phyloP scores from a whole-genome alignment of 2,113 vertebrate species.

The Psittacula cyanocephala region DNA sequence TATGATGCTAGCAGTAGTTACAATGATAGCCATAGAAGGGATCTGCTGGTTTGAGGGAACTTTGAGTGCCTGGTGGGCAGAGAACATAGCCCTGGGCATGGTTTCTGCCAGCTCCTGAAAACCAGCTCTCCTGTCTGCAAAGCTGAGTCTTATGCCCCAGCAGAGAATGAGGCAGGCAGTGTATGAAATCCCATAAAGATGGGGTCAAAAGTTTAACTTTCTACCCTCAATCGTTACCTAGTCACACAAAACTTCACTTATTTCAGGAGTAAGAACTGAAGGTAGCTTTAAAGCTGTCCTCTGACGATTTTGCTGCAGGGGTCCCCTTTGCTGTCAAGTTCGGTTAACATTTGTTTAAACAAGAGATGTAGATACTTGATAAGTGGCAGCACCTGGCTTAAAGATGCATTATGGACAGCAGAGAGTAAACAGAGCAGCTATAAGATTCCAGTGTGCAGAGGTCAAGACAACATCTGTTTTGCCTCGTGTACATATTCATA shows the following conservation, averaged over 20 bases:
- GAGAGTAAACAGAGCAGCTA: constrained; percentile 31
- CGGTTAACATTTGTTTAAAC: constrained; percentile 43
- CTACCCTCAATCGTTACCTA: constrained; percentile 36
- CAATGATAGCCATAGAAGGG: background rate
- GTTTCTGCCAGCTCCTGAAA: background rate
- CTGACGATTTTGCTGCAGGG: constrained; percentile 54
- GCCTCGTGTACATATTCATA: constrained; percentile 35
- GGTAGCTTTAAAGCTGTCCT: constrained; percentile 36
- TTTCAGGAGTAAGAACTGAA: constrained; percentile 46
- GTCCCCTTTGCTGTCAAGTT: constrained; percentile 49
- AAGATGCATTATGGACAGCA: constrained; percentile 42
- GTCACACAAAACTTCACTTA: constrained; percentile 40
- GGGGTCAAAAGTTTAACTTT: constrained; percentile 66
- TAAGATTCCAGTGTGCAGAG: background rate
- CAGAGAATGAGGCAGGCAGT: background rate
- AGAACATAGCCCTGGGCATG: background rate
- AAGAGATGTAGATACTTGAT: constrained; percentile 56
- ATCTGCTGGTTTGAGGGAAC: background rate
- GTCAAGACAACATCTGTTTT: constrained; percentile 60
- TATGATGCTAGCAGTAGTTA: background rate
- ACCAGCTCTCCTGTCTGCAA: background rate
- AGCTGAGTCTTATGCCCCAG: background rate
- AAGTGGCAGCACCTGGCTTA: constrained; percentile 55
- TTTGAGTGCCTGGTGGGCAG: background rate
- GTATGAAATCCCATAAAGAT: background rate